Conservation (phyloP, 1,140 invertebrate species). For the Propsilocerus akamusi region DNA sequence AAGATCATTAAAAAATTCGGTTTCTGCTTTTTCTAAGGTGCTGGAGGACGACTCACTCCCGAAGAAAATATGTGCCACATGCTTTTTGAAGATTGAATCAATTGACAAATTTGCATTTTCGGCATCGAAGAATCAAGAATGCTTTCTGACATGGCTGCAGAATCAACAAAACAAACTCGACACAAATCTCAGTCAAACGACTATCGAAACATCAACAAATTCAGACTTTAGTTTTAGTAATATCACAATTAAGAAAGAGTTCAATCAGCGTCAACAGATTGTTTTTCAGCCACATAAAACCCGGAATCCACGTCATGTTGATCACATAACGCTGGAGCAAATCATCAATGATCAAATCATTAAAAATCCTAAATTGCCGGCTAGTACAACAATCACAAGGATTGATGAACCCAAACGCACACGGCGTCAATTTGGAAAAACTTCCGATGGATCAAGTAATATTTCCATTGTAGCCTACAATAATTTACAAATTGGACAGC, state of each 20-base stretch:
- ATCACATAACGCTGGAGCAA: neutral
- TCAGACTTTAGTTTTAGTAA: constrained; percentile 2
- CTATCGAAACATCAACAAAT: constrained; percentile 1
- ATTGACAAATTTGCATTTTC: constrained; percentile 3
- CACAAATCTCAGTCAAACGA: neutral
- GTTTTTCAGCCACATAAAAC: neutral
- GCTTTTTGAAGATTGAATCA: neutral
- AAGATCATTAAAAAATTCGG: too few species aligned
- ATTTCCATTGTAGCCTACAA: neutral
- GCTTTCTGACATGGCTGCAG: neutral
- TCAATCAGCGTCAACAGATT: neutral
- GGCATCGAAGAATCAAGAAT: neutral
- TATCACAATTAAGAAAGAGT: neutral
- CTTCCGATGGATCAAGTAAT: neutral
- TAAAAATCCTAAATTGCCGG: neutral
- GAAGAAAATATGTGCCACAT: constrained; percentile 1
- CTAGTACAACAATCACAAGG: neutral
- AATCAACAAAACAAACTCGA: neutral
- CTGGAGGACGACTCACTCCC: neutral
- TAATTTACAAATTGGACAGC: neutral
- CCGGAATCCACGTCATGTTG: neutral
- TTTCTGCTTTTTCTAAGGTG: neutral
- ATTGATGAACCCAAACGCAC: neutral
- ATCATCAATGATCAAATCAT: neutral
- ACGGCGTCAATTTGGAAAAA: too few species aligned